Evolutionary conservation across 1,140 invertebrate species (phyloP).

Genomic region (Papilio dardanus): DNA sequence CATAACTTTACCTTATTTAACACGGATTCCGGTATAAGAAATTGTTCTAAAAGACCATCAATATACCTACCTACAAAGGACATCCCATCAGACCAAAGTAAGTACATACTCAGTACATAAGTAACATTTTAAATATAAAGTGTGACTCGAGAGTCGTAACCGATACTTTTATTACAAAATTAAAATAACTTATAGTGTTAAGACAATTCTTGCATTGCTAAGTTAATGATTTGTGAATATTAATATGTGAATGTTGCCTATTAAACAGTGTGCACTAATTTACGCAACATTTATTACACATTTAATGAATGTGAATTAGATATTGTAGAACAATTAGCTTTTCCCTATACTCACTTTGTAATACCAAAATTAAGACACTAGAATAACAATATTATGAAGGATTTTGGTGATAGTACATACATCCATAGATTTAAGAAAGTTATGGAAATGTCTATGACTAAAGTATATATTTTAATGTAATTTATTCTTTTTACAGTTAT

Average conservation of each 20-base stretch:
- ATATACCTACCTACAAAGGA: constrained; percentile 96
- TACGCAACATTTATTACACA: neutral
- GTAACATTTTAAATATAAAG: neutral
- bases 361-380: no score
- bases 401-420: no score
- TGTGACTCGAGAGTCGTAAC: neutral
- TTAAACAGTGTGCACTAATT: neutral
- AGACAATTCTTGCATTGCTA: neutral
- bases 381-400: no score
- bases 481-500: constrained; percentile 88
- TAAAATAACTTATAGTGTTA: neutral
- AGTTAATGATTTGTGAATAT: neutral
- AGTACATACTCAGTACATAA: constrained; percentile 54
- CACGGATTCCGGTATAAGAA: constrained; percentile 91
- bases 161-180: neutral
- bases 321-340: no score
- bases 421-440: neutral
- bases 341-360: neutral
- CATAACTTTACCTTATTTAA: constrained; percentile 95
- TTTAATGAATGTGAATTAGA: neutral
- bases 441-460: neutral
- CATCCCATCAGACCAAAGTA: constrained; percentile 94
- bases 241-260: neutral
- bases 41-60: constrained; percentile 92
- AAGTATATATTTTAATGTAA: constrained; percentile 41